A percentile compares a stretch with the other conserved stretches of the same genome.
Conservation (phyloP, 64 coral and sea anemone species). For the Pachyseris speciosa region DNA sequence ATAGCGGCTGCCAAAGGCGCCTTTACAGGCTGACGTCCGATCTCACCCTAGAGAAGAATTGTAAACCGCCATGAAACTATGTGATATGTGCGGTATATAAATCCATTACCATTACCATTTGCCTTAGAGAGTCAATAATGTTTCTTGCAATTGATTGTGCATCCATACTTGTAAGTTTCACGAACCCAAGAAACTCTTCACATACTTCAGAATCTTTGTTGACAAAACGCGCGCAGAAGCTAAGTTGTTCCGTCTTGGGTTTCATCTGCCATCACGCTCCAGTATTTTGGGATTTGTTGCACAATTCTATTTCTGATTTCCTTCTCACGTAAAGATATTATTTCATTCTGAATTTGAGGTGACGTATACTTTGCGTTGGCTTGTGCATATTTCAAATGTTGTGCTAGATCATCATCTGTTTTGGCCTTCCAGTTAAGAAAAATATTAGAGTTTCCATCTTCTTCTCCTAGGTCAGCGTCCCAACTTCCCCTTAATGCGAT, state of each 20-base stretch:
- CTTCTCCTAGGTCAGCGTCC: too few species aligned
- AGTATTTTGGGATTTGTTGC: slow-evolving; percentile 57
- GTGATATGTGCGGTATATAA: too few species aligned
- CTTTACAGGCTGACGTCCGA: too few species aligned
- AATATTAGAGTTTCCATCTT: slow-evolving; percentile 58
- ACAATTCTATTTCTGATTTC: slow-evolving; percentile 59
- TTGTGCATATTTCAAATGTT: slow-evolving; percentile 52
- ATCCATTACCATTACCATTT: too few species aligned
- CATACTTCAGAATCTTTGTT: neutral
- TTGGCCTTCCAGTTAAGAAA: slow-evolving; percentile 50
- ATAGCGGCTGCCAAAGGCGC: too few species aligned
- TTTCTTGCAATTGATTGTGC: too few species aligned
- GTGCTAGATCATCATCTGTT: slow-evolving; percentile 18
- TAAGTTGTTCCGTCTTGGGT: too few species aligned
- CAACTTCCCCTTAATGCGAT: too few species aligned
- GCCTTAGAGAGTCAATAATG: neutral
- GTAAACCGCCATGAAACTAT: too few species aligned
- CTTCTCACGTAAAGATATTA: slow-evolving; percentile 51
- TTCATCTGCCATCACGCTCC: slow-evolving; percentile 62
- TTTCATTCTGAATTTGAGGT: slow-evolving; percentile 53
- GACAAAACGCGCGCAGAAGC: neutral
- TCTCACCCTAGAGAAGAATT: too few species aligned
- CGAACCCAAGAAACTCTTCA: neutral
- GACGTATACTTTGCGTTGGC: slow-evolving; percentile 63
- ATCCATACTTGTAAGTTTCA: slow-evolving; percentile 1